Base-by-base conservation (phyloP, 2,113 vertebrate species). In the Vimba vimba region DNA sequence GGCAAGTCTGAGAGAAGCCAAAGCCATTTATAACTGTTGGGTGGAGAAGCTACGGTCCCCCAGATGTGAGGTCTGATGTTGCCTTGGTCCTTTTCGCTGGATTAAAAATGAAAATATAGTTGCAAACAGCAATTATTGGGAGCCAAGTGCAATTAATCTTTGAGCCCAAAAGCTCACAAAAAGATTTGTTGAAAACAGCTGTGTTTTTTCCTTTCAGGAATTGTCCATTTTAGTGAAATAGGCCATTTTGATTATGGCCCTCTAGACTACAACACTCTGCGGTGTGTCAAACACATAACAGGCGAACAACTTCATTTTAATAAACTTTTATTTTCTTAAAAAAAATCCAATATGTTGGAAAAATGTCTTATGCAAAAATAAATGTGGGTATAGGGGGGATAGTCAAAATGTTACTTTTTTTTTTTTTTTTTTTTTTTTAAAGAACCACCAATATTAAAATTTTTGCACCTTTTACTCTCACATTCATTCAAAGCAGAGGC, bases 1-100 rank as follows among this genome's bases (percentile, higher is more conserved):
- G 10, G 60, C 19, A 25, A 8, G 45, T 64, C n/a, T 23, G 13
- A 75, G 17, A 85, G 25, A 88, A 83, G 11, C 19, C 43, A n/a
- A 47, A 80, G 59, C n/a, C 45, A 80, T 64, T 64, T 47, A 64
- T 80, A 66, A 66, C 39, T 9, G 27, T 33, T 39, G 33, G 33
- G 77, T 79, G 55, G 33, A 36, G 30, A 23, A 39, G 30, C 55
- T 43, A 59, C 0, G 15, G 4, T 27, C n/a, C 73, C 77, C 33
- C 21, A 39, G 55, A 39, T 79, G n/a, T 79, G 77, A 79, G 2
- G 23, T 79, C 36, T 60, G 55, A 79, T 12, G 6, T n/a, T 60
- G 55, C 36, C 33, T 39, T 23, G 76, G 52, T 57, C 30, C 30
- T 59, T n/a, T 79, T 36, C 21, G 27, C 17, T 52, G 47, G 74